Base-by-base conservation (phyloP, 2,888 invertebrate species). In the Harpagoxenus sublaevis region DNA sequence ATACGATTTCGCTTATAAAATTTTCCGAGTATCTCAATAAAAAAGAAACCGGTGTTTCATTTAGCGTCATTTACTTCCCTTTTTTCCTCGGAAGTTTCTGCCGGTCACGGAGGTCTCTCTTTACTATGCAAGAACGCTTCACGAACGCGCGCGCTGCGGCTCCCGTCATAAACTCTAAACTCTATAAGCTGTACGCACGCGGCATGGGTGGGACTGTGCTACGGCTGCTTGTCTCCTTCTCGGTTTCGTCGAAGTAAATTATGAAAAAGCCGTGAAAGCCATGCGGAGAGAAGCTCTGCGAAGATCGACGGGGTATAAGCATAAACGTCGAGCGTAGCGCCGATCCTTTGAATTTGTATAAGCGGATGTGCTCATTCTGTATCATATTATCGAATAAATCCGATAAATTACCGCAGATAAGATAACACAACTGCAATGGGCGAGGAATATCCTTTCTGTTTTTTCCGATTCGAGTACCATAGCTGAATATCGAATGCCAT, bases 111-210 rank as follows among this genome's bases (percentile, higher is more conserved):
- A 83, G 83, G 83, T 87, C 74, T 81, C 65, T 63, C 53, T 45
- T 62, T 48, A 57, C 55, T 77, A 83, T 79, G 84, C 73, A 70
- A 86, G 39, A 71, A 63, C 81, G 85, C 55, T 85, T 87, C 85
- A 87, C 77, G 83, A 85, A 70, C 71, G 51, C 18, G 18, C 35
- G 35, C 48, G 51, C 53, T 23, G 53, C 23, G 31, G 68, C 78
- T 73, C 81, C 85, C 83, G 84, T 84, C 88, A 84, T 89, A 88
- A 89, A 89, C 87, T 87, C 70, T 12, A 74, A 82, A 83, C 86
- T 75, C 74, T 89, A 88, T 85, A 89, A 87, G 83, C 89, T 51
- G 45, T 31, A 53, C 77, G 83, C 81, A 73, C 62, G 53, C 79
- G 45, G 28, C 48, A 77, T 65, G 78, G 78, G 78, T 65, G 75